Evolutionary conservation across 1,140 invertebrate genomes (phyloP), one percentile per base, ranked within the genome.

Genomic region (Pantala flavescens): DNA sequence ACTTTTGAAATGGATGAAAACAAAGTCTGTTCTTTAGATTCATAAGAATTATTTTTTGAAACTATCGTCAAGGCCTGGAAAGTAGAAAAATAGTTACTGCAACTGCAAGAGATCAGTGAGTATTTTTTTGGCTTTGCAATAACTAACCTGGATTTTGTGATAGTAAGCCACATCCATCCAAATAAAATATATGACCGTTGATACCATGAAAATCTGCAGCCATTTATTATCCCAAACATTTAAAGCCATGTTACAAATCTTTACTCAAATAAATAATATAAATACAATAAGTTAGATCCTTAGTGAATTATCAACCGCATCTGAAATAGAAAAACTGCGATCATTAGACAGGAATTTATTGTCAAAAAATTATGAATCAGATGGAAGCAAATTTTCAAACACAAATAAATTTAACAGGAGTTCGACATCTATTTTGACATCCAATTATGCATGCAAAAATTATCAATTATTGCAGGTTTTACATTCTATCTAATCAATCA

Each of bases 1-100:
- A 92, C 87, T 80, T 89, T 86, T 78, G 90, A 91, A 0, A 92
- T 80, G 0, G 91, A 91, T 79, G 91, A 89, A 36, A 42, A 72
- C 16, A 23, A 72, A 63, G 14, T 63, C n/a, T 63, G 16, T 63
- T 63, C 49, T 63, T 63, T 3, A 19, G 49, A 21, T 36, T 36
- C 28, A 36, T 5, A 36, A 36, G 28, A 36, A 36, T 36, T 36
- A 9, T 36, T 36, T 36, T 36, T 36, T 5, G 28, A 36, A 2
- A 36, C 9, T 36, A 36, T 36, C 28, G 28, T 36, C 28, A 36
- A 36, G 28, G 28, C 28, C 28, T 36, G 28, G 28, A 36, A 36
- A 36, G 28, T 36, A 36, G 28, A 36, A 2, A 36, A 5, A 36
- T 36, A 9, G 2, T 36, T 5, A 36, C 3, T 36, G 28, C 28